Evolutionary conservation across 1,140 invertebrate species (phyloP), one percentile per base, ranked within the genome.

Genomic region (Phthorimaea operculella): DNA sequence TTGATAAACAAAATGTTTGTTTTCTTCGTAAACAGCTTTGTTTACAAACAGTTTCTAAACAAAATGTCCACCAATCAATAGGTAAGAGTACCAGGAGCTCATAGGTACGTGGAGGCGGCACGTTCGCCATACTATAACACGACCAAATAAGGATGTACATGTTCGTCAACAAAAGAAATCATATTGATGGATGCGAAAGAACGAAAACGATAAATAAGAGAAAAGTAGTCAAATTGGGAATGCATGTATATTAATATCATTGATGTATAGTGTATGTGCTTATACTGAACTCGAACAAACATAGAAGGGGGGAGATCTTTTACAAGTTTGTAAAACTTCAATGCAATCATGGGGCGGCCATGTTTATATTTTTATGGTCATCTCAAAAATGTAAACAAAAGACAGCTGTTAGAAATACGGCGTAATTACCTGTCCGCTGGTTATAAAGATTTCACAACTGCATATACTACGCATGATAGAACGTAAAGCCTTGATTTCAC

Each of bases 351-450:
- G 10, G 21, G 11, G 39, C 44, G 11, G 44, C 44, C 44, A 47
- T 47, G 44, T 47, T 47, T n/a, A 39, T 12, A 34, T 47, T 28
- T 28, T 6, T 28, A 28, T 28, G 21, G 1, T 16, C 12, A 15
- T 16, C 15, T 47, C 8, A 47, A 47, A 47, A 47, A 47, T 51
- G 59, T 62, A 64, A 76, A 66, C 68, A 73, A 63, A 28, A 68
- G 53, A 63, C 70, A 74, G 59, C 63, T 73, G 66, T 68, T 66
- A 63, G 56, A 59, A 68, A 66, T 63, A 73, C 72, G 74, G 74
- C 74, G 74, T 66, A 74, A 62, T 74, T 63, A 51, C 48, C 58
- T 53, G 47, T 60, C 17, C 15, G 51, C 4, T 33, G 42, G 8
- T 44, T 18, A 18, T 11, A 28, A 44, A 51, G 16, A 49, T 57